A percentile compares a stretch with the other conserved stretches of the same genome.
Evolutionary conservation across 2,888 invertebrate species (phyloP).

Genomic region (Plemyria rubiginata): DNA sequence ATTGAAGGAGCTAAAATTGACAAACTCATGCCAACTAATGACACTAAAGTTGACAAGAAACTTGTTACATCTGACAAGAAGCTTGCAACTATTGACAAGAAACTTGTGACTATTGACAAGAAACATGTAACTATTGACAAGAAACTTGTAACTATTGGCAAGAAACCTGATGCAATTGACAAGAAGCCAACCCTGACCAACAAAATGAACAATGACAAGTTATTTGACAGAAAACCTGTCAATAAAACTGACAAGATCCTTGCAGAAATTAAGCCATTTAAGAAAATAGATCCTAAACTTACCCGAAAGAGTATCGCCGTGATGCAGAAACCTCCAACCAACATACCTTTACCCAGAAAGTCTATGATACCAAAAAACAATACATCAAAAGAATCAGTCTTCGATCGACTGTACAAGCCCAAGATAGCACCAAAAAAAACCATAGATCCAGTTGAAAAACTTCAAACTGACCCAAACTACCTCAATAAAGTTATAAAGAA

Average conservation of each 20-base stretch:
- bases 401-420: conserved; percentile 73
- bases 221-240: conserved; percentile 21
- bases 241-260: conserved; percentile 24
- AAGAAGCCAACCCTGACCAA: conserved; percentile 16
- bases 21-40: background rate
- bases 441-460: conserved; percentile 51
- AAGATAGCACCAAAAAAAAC: conserved; percentile 51
- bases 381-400: conserved; percentile 61
- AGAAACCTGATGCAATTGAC: conserved; percentile 3
- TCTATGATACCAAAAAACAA: conserved; percentile 53
- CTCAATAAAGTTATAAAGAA: conserved; percentile 60
- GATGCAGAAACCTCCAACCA: conserved; percentile 29
- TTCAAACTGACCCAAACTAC: conserved; percentile 60
- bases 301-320: conserved; percentile 48
- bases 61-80: background rate
- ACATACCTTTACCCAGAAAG: conserved; percentile 37
- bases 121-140: conserved; percentile 1
- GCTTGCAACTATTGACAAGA: background rate
- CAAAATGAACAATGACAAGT: conserved; percentile 23
- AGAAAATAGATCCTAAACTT: conserved; percentile 15
- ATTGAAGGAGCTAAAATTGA: conserved; percentile 2
- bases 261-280: conserved; percentile 25
- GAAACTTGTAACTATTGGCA: conserved; percentile 1
- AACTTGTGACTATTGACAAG: background rate
- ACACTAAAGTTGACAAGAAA: background rate